A percentile compares a stretch with the other conserved stretches of the same genome.
Evolutionary conservation across 2,113 vertebrate species (phyloP).

Genomic region (Aix galericulata): DNA sequence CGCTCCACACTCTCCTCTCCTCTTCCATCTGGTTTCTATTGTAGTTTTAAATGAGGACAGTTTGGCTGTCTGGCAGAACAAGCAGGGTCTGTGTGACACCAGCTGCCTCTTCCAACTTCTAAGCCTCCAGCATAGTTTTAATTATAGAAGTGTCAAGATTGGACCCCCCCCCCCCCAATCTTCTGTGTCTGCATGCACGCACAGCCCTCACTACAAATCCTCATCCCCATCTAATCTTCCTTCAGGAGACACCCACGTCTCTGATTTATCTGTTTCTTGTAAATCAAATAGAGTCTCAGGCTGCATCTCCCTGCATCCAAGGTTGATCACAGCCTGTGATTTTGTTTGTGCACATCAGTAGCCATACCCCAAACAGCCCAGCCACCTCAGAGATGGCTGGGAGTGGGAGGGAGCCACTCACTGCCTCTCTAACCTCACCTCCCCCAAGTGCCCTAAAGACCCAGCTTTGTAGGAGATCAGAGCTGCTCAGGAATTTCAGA

Average conservation of each 20-base stretch:
- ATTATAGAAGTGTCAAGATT: conserved; percentile 46
- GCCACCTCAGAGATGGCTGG: neutral
- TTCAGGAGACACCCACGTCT: neutral
- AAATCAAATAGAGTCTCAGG: neutral
- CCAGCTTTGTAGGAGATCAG: conserved; percentile 24
- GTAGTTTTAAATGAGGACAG: conserved; percentile 66
- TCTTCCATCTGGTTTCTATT: conserved; percentile 77
- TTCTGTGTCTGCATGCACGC: neutral
- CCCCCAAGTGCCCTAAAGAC: neutral
- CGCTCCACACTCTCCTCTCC: neutral
- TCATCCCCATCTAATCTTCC: neutral
- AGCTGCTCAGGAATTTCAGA: conserved; percentile 38
- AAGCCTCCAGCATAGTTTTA: conserved; percentile 53
- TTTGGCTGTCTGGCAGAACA: conserved; percentile 67
- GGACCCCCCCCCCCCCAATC: neutral
- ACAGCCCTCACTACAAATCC: neutral
- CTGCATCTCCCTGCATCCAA: neutral
- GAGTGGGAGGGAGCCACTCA: neutral
- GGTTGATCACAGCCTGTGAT: neutral
- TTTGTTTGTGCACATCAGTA: neutral
- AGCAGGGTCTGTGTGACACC: conserved; percentile 57
- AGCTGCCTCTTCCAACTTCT: conserved; percentile 64
- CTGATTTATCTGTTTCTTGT: neutral
- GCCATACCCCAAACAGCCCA: neutral
- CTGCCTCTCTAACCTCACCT: neutral